These are phyloP conservation scores for Drosophila kohkoa DNA, from an alignment of 1,140 invertebrate species.

Conservation along the genomic window DNA sequence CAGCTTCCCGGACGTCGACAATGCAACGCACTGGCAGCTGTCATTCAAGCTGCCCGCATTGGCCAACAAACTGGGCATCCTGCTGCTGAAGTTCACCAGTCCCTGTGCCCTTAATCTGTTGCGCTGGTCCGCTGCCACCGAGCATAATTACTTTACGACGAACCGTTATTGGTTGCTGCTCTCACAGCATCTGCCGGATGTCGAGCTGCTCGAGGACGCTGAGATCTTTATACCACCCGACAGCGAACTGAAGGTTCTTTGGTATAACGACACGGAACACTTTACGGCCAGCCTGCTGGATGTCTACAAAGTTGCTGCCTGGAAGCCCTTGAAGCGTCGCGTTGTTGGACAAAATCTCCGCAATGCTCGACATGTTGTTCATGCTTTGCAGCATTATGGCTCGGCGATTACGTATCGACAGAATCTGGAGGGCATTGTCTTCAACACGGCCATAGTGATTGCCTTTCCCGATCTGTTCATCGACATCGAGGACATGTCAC, in stretches of 20 bases:
- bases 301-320: conserved; percentile 71
- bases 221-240: conserved; percentile 80
- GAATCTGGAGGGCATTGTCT: conserved; percentile 75
- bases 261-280: conserved; percentile 4
- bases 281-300: conserved; percentile 57
- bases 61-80: conserved; percentile 65
- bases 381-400: conserved; percentile 62
- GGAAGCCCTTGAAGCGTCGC: conserved; percentile 53
- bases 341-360: conserved; percentile 44
- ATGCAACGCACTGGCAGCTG: conserved; percentile 54
- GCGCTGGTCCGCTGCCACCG: conserved; percentile 71
- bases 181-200: conserved; percentile 40
- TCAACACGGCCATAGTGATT: conserved; percentile 75
- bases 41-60: conserved; percentile 54
- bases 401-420: conserved; percentile 74
- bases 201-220: conserved; percentile 57
- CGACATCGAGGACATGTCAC: conserved; percentile 82
- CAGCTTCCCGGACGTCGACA: conserved; percentile 61
- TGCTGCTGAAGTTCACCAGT: conserved; percentile 62
- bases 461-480: conserved; percentile 84
- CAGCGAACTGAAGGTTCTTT: conserved; percentile 64
- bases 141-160: conserved; percentile 79
- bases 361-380: conserved; percentile 44
- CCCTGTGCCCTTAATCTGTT: conserved; percentile 70
- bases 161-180: conserved; percentile 78